These are phyloP conservation scores for Selene dorsalis DNA, from an alignment of 2,797 vertebrate genomes.

Conservation along the genomic window DNA sequence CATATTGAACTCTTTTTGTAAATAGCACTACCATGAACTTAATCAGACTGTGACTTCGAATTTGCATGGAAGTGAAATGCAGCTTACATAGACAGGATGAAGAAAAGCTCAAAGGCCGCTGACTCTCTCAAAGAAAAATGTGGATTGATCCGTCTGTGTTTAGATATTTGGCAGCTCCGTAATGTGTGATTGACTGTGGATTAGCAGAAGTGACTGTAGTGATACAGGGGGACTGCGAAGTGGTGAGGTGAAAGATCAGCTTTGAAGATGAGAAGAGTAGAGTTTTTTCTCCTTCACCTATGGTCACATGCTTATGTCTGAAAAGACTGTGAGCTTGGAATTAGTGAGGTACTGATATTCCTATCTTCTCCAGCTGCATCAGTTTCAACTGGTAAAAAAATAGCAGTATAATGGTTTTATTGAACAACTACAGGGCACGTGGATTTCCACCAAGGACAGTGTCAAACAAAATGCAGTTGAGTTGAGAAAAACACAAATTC, in stretches of 20 bases:
- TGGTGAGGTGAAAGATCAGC: background rate
- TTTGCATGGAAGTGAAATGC: background rate
- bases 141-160: background rate
- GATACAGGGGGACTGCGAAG: slow-evolving; percentile 8
- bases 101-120: background rate
- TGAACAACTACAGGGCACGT: background rate
- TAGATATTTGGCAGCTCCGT: background rate
- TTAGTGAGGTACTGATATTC: background rate
- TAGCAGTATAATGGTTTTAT: background rate
- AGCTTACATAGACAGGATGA: background rate
- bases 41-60: background rate
- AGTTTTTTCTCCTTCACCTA: slow-evolving; percentile 10
- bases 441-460: background rate
- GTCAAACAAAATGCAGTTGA: background rate
- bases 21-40: background rate
- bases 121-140: background rate
- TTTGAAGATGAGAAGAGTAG: background rate
- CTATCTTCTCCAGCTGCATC: background rate
- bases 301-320: background rate
- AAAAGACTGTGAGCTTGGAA: background rate
- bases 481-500: no score
- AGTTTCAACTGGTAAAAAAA: background rate
- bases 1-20: background rate
- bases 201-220: background rate
- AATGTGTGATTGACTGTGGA: background rate